Percentiles rank a stretch among this genome's conserved stretches.
Evolutionary conservation across 2,888 invertebrate genomes (phyloP).

Genomic region (Rhagonycha lutea): DNA sequence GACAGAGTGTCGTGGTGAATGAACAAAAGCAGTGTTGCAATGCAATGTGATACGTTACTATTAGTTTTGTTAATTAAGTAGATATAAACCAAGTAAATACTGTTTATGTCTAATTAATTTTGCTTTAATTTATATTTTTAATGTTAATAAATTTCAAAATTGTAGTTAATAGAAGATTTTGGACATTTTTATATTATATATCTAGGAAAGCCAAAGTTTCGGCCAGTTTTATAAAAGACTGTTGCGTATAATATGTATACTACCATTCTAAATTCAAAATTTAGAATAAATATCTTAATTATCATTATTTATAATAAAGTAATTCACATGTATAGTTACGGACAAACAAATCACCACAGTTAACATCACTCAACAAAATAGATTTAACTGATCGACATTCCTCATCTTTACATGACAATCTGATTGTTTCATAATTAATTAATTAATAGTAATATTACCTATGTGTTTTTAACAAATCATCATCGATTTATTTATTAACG

Average conservation of each 20-base stretch:
- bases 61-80: slow-evolving; percentile 43
- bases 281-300: slow-evolving; percentile 48
- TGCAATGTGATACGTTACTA: slow-evolving; percentile 56
- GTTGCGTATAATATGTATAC: slow-evolving; percentile 66
- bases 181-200: slow-evolving; percentile 54
- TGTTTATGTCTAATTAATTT: slow-evolving; percentile 34
- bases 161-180: slow-evolving; percentile 51
- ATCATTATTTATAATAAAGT: slow-evolving; percentile 12
- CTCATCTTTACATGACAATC: slow-evolving; percentile 52
- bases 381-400: slow-evolving; percentile 45
- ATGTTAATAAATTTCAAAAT: slow-evolving; percentile 49
- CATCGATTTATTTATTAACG: not conserved
- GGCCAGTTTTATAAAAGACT: slow-evolving; percentile 70
- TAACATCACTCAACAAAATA: slow-evolving; percentile 19
- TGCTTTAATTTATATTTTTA: slow-evolving; percentile 40
- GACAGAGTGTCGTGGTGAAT: slow-evolving; percentile 68
- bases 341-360: slow-evolving; percentile 17
- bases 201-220: slow-evolving; percentile 60
- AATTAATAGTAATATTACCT: not conserved
- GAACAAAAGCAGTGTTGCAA: slow-evolving; percentile 57
- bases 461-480: not conserved
- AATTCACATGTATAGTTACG: slow-evolving; percentile 21
- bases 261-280: slow-evolving; percentile 55
- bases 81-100: slow-evolving; percentile 14
- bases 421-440: not conserved